Evolutionary conservation across 2,888 invertebrate genomes (phyloP), one percentile per base, ranked within the genome.

Genomic region (Mesorhabditis spiculigera): DNA sequence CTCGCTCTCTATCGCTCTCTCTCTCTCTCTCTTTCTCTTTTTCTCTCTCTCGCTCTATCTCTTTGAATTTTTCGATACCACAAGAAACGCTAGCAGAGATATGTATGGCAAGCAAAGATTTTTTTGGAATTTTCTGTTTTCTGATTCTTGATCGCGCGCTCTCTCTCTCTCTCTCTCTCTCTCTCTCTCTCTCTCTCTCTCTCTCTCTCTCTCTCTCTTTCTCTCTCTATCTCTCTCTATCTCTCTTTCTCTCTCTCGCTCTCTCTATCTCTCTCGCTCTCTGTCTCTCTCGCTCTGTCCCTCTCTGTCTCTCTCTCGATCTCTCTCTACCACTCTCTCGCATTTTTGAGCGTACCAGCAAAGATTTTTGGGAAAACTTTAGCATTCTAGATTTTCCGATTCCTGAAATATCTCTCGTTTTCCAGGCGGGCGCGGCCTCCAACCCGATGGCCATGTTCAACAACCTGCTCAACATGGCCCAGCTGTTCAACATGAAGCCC

Each of bases 381-480:
- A n/a, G n/a, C n/a, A n/a, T n/a, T n/a, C n/a, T n/a, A n/a, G n/a
- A n/a, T n/a, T n/a, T n/a, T n/a, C n/a, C n/a, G n/a, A n/a, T n/a
- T n/a, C n/a, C n/a, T n/a, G n/a, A n/a, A n/a, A n/a, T n/a, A n/a
- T n/a, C n/a, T 16, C 28, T 28, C 13, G 64, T 65, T 65, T 66
- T 68, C 6, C n/a, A 50, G 58, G 58, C 58, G n/a, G 58, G 10
- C 58, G 41, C 65, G 8, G 43, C 65, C 43, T 10, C n/a, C 2
- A 41, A 10, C 43, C 10, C 65, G n/a, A 69, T 69, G 66, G 69
- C 69, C 4, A 69, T 69, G 69, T 44, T 73, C 64, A 44, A 74
- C 44, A 74, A 74, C 67, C 67, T 72, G 63, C 45, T 75, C 63
- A 75, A 72, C 68, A 71, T 75, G 73, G 74, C 74, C 41, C 71